phyloP scores from a whole-genome alignment of 2,888 invertebrate species.

The Pristionchus japonicus region DNA sequence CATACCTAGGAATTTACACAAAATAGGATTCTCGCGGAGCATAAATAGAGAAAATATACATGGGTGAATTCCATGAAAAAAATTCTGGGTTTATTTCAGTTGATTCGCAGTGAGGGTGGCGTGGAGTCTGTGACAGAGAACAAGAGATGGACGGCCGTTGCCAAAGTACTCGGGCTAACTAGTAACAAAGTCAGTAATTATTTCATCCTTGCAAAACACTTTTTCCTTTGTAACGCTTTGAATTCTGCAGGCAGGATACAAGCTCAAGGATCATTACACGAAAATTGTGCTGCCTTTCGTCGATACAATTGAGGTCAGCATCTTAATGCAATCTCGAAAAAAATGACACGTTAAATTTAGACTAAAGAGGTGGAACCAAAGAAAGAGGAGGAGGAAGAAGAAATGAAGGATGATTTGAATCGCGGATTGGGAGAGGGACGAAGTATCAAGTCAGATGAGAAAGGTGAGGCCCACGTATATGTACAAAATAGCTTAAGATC shows the following conservation, averaged over 20 bases:
- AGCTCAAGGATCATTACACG: slow-evolving; percentile 93
- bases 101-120: slow-evolving; percentile 59
- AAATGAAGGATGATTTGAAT: slow-evolving; percentile 50
- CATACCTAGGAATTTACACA: too few relatives aligned
- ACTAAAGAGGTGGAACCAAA: too few relatives aligned
- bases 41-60: too few relatives aligned
- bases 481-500: background rate
- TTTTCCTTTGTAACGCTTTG: background rate
- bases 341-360: background rate
- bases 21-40: too few relatives aligned
- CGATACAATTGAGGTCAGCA: slow-evolving; percentile 75
- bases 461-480: background rate
- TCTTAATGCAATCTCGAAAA: background rate
- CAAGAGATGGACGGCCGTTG: slow-evolving; percentile 84
- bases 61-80: background rate
- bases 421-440: slow-evolving; percentile 46
- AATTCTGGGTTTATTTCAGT: slow-evolving; percentile 45
- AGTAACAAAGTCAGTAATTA: slow-evolving; percentile 37
- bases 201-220: background rate
- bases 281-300: slow-evolving; percentile 91
- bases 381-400: background rate
- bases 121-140: slow-evolving; percentile 58
- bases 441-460: background rate
- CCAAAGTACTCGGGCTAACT: slow-evolving; percentile 55
- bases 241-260: slow-evolving; percentile 79